phyloP scores from a whole-genome alignment of 1,140 invertebrate genomes.

The Sitophilus oryzae region DNA sequence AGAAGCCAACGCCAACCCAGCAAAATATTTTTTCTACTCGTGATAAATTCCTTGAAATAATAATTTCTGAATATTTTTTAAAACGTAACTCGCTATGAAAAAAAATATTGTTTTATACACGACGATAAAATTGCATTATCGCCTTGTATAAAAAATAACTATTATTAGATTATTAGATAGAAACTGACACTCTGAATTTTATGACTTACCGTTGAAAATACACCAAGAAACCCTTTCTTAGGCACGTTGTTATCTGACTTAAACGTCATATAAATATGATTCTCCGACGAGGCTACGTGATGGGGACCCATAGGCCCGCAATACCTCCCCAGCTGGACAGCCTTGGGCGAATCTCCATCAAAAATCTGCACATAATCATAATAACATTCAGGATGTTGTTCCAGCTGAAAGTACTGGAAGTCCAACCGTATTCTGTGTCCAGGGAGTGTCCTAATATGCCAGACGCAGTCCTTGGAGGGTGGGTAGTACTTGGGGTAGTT shows the following conservation, averaged over 20 bases:
- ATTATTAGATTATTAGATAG: too few species aligned
- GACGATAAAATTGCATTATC: too few species aligned
- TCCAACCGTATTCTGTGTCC: slow-evolving; percentile 92
- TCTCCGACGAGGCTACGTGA: slow-evolving; percentile 81
- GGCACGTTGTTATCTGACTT: slow-evolving; percentile 93
- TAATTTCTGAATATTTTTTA: too few species aligned
- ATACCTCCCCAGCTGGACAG: slow-evolving; percentile 74
- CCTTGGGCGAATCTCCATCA: slow-evolving; percentile 81
- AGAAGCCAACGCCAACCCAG: too few species aligned
- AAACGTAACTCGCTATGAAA: too few species aligned
- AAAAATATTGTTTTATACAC: too few species aligned
- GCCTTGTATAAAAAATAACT: too few species aligned
- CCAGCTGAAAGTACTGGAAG: slow-evolving; percentile 91
- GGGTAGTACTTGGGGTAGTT: slow-evolving; percentile 96
- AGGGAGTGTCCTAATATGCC: slow-evolving; percentile 92
- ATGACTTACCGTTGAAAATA: slow-evolving; percentile 63
- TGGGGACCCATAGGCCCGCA: slow-evolving; percentile 87
- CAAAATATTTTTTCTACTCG: too few species aligned
- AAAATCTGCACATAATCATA: slow-evolving; percentile 89
- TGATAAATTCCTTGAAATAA: too few species aligned
- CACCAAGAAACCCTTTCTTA: slow-evolving; percentile 69
- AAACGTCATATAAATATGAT: slow-evolving; percentile 93
- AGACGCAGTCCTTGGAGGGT: slow-evolving; percentile 90
- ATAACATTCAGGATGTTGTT: slow-evolving; percentile 92
- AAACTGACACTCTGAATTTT: too few species aligned